phyloP scores from a whole-genome alignment of 2,113 vertebrate genomes.

The Hydropotes inermis region DNA sequence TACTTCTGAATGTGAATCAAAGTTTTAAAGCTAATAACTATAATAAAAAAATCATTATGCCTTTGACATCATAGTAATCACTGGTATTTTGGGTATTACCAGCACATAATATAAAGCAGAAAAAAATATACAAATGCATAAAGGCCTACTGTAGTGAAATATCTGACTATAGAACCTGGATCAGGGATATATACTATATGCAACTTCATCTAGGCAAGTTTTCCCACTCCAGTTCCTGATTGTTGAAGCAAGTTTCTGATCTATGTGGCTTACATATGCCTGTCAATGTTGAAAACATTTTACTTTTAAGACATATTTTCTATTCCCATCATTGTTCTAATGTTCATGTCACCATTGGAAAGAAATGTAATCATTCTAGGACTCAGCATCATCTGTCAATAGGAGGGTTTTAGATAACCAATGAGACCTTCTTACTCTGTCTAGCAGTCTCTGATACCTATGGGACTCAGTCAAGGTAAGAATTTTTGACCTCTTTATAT shows the following conservation, averaged over 20 bases:
- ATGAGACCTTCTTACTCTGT: neutral
- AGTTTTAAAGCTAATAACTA: slow-evolving; percentile 58
- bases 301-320: neutral
- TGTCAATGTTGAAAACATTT: neutral
- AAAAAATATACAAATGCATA: slow-evolving; percentile 25
- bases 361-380: neutral
- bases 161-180: neutral
- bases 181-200: neutral
- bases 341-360: neutral
- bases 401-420: neutral
- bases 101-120: neutral
- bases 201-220: neutral
- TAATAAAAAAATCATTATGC: slow-evolving; percentile 56
- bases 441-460: neutral
- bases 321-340: neutral
- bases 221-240: neutral
- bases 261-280: neutral
- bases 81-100: neutral
- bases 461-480: neutral
- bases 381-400: neutral
- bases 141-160: neutral
- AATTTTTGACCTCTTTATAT: neutral
- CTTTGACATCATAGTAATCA: slow-evolving; percentile 44
- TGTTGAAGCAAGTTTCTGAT: neutral
- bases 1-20: slow-evolving; percentile 49